These are phyloP conservation scores for Pandion haliaetus DNA, from an alignment of 2,113 vertebrate genomes.

Conservation along the genomic window DNA sequence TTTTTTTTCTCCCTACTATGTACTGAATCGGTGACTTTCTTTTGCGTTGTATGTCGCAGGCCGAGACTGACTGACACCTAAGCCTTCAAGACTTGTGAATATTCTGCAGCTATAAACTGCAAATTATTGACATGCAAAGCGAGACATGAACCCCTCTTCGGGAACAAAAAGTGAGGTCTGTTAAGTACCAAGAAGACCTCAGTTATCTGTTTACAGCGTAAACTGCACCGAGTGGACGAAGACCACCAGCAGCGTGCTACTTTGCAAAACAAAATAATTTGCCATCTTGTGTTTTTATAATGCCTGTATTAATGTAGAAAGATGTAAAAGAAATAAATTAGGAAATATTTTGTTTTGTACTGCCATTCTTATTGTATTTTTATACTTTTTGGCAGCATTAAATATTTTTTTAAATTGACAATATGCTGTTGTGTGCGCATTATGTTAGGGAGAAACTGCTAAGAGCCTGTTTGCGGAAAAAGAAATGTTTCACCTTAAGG, in stretches of 20 bases:
- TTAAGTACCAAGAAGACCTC: slow-evolving; percentile 73
- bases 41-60: slow-evolving; percentile 85
- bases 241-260: slow-evolving; percentile 78
- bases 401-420: slow-evolving; percentile 83
- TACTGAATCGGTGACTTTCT: slow-evolving; percentile 82
- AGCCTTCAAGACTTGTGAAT: slow-evolving; percentile 78
- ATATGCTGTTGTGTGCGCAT: slow-evolving; percentile 64
- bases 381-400: slow-evolving; percentile 86
- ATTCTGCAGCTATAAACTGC: slow-evolving; percentile 82
- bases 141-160: slow-evolving; percentile 75
- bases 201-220: slow-evolving; percentile 83
- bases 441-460: slow-evolving; percentile 48
- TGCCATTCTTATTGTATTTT: slow-evolving; percentile 85
- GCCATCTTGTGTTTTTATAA: slow-evolving; percentile 74
- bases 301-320: slow-evolving; percentile 77
- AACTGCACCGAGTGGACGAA: slow-evolving; percentile 80
- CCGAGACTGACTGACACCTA: slow-evolving; percentile 86
- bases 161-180: slow-evolving; percentile 77
- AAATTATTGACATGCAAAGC: slow-evolving; percentile 81
- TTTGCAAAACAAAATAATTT: slow-evolving; percentile 73
- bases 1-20: neutral
- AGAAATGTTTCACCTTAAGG: neutral
- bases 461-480: neutral
- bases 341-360: slow-evolving; percentile 80
- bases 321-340: slow-evolving; percentile 78